Evolutionary conservation across 2,888 invertebrate species (phyloP).

Genomic region (Drosophila nigricruria): DNA sequence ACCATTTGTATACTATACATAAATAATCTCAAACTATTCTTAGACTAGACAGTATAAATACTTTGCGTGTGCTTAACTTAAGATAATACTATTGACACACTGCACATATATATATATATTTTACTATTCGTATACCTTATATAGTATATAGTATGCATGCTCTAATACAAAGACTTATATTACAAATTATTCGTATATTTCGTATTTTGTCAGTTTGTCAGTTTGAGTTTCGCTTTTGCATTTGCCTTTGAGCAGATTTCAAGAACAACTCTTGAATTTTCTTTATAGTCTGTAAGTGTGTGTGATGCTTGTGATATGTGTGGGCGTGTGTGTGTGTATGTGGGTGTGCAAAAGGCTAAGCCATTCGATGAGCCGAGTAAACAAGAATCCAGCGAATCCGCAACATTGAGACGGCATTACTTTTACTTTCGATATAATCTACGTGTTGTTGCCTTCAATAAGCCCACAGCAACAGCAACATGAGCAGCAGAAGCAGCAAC

Average conservation of each 20-base stretch:
- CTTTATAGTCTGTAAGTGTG: not conserved
- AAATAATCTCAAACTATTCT: not conserved
- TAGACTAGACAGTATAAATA: too few relatives aligned
- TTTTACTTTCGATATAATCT: slow-evolving; percentile 64
- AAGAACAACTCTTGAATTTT: not conserved
- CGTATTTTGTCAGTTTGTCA: too few relatives aligned
- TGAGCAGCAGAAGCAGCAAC: not conserved
- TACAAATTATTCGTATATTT: not conserved
- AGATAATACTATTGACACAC: not conserved
- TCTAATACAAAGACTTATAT: not conserved
- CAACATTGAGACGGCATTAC: slow-evolving; percentile 55
- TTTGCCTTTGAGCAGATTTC: not conserved
- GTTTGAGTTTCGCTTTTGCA: not conserved
- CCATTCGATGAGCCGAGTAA: slow-evolving; percentile 59
- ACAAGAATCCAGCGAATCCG: slow-evolving; percentile 50
- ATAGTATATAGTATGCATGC: not conserved
- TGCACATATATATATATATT: not conserved
- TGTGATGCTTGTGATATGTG: not conserved
- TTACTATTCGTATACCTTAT: not conserved
- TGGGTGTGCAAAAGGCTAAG: slow-evolving; percentile 40
- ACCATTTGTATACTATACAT: too few relatives aligned
- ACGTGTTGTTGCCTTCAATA: slow-evolving; percentile 39
- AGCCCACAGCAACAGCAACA: slow-evolving; percentile 36
- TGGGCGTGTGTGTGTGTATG: slow-evolving; percentile 5
- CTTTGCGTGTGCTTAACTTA: not conserved